Evolutionary conservation across 1,140 invertebrate species (phyloP), one percentile per base, ranked within the genome.

Genomic region (Bradysia coprophila): DNA sequence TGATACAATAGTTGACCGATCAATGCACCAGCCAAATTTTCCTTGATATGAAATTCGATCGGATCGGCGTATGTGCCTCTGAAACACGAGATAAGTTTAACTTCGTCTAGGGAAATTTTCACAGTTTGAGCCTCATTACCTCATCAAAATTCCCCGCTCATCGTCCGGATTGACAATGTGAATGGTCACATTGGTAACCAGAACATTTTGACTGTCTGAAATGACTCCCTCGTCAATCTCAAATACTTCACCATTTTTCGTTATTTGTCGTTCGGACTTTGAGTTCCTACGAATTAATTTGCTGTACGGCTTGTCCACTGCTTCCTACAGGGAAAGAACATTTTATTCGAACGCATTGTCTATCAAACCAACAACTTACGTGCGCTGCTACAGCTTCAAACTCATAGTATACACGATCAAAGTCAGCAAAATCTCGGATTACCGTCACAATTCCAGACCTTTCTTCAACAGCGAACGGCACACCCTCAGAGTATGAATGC

Each of bases 381-480:
- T 78, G 69, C 2, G 74, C 75, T 0, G 81, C 82, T 18, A 86
- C 72, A 2, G 80, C 81, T 62, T 88, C 83, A 51, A 89, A 85
- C 37, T 86, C 76, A 53, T 82, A 89, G 16, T 72, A 57, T 5
- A 67, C 64, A 20, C 72, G 62, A 13, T 75, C 68, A 48, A 74
- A 88, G 43, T 79, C 76, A 3, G 72, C 63, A 41, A 89, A 62
- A 37, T 78, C 73, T 21, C 84, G 71, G 11, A 86, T 75, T 1
- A 91, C 84, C 5, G 79, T 86, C 20, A 95, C 86, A 1, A 82
- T 81, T 3, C 90, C 90, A 6, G 81, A 86, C 44, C 78, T 65
- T 48, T 88, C 80, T 62, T 94, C 87, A 23, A 94, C 84, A 13
- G 78, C 82, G 60, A 91, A 90, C 6, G 87, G 84, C 42, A 93